phyloP scores from a whole-genome alignment of 2,113 vertebrate species.

The Tachuris rubrigastra region DNA sequence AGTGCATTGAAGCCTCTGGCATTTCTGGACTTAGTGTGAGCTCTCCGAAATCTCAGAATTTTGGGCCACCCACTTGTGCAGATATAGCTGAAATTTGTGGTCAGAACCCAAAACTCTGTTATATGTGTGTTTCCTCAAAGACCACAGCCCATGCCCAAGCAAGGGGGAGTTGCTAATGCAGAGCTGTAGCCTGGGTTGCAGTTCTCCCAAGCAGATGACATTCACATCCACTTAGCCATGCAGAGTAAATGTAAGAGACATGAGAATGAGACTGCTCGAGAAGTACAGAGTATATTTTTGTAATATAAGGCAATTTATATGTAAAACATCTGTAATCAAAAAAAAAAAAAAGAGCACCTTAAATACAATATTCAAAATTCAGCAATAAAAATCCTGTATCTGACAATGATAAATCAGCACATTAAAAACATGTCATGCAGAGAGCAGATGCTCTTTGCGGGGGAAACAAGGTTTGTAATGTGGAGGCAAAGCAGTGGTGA shows the following conservation, averaged over 20 bases:
- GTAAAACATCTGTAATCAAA: conserved; percentile 76
- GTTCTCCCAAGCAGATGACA: neutral
- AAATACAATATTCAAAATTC: conserved; percentile 73
- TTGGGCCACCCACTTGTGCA: neutral
- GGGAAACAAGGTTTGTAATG: conserved; percentile 51
- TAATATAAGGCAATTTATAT: conserved; percentile 77
- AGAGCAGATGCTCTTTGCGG: conserved; percentile 56
- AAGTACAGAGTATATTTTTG: conserved; percentile 24
- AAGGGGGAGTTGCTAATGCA: neutral
- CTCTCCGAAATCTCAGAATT: neutral
- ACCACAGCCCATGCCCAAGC: fast-evolving
- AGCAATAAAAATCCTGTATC: conserved; percentile 66
- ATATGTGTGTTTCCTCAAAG: neutral
- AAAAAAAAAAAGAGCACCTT: conserved; percentile 39
- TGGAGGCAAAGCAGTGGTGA: conserved; percentile 39
- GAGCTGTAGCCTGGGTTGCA: neutral
- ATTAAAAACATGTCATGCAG: conserved; percentile 68
- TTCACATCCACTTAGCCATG: conserved; percentile 25
- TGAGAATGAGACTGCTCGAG: conserved; percentile 33
- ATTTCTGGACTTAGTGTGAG: neutral
- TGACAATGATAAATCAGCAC: conserved; percentile 73
- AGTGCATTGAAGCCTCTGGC: neutral
- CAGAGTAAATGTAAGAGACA: conserved; percentile 56
- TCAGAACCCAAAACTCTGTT: neutral
- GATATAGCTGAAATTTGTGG: neutral